Evolutionary conservation across 2,113 vertebrate species (phyloP).

Genomic region (Monopterus albus): DNA sequence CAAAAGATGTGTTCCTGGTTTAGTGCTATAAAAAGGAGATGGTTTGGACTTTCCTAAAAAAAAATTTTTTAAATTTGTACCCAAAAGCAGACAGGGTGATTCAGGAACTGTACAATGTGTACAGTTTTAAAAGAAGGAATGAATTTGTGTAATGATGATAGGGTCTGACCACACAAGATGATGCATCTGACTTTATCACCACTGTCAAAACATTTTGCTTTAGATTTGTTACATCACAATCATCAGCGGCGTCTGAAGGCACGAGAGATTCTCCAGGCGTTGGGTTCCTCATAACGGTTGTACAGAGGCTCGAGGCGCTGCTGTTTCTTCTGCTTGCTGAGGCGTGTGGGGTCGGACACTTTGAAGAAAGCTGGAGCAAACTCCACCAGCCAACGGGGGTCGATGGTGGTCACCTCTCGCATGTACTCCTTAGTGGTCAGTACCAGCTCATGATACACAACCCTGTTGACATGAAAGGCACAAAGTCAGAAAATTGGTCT

Average conservation of each 20-base stretch:
- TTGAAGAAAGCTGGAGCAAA: conserved; percentile 98
- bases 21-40: conserved; percentile 10
- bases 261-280: conserved; percentile 96
- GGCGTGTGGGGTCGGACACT: conserved; percentile 95
- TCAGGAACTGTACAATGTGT: background rate
- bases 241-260: conserved; percentile 90
- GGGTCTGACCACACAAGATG: background rate
- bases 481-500: background rate
- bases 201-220: background rate
- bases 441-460: conserved; percentile 97
- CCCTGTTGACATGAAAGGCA: conserved; percentile 79
- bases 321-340: conserved; percentile 99
- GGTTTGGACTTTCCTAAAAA: background rate
- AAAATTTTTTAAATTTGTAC: background rate
- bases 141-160: background rate
- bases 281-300: conserved; percentile 98
- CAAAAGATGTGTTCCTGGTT: background rate
- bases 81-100: background rate
- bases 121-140: background rate
- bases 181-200: background rate
- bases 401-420: conserved; percentile 98
- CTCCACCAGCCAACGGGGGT: conserved; percentile 97
- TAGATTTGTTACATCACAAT: rapidly evolving
- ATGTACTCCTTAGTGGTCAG: conserved; percentile 99
- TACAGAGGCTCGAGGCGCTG: conserved; percentile 95